Evolutionary conservation across 1,140 invertebrate species (phyloP), one percentile per base, ranked within the genome.

Genomic region (Thaumetopoea pityocampa): DNA sequence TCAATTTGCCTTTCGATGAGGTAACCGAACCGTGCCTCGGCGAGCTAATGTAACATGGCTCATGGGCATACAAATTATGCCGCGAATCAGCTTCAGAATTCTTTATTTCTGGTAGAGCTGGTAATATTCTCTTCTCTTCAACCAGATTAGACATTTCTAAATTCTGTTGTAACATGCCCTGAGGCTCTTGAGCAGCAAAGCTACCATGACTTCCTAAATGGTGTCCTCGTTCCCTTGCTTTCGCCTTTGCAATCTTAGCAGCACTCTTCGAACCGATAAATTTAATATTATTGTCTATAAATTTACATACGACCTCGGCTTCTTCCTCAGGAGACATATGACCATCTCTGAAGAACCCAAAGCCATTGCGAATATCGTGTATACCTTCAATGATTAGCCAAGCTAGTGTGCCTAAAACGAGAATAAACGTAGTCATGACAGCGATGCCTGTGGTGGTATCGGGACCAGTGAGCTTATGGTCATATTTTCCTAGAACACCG

Each of bases 301-400:
- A 73, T 8, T 55, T 58, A 35, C 67, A 74, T 11, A 73, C 61
- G n/a, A 63, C 65, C 20, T 76, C 68, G 2, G 60, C 64, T 46
- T 70, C 72, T 18, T 76, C 58, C 35, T 76, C 48, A 0, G 68
- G 65, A 6, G 67, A 51, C 7, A 76, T 44, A 30, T 79, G 68
- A 5, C 55, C 61, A 41, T 83, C 77, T 22, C 79, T 45, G 44
- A 72, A 83, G 54, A 81, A 83, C 0, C 79, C 79, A 32, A 76
- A 73, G 5, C 79, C 79, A 24, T 66, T 56, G 1, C 65, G 61
- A 4, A 81, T 20, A 36, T 83, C 79, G 22, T 76, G 37, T 8
- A 80, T 57, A 18, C 67, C 68, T 59, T 83, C 76, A 3, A 65
- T 41, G 3, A 67, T 35, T 2, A 83, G 54, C 70, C 73, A 79